phyloP scores from a whole-genome alignment of 2,113 vertebrate genomes.

The Apistogramma diplotaenia region DNA sequence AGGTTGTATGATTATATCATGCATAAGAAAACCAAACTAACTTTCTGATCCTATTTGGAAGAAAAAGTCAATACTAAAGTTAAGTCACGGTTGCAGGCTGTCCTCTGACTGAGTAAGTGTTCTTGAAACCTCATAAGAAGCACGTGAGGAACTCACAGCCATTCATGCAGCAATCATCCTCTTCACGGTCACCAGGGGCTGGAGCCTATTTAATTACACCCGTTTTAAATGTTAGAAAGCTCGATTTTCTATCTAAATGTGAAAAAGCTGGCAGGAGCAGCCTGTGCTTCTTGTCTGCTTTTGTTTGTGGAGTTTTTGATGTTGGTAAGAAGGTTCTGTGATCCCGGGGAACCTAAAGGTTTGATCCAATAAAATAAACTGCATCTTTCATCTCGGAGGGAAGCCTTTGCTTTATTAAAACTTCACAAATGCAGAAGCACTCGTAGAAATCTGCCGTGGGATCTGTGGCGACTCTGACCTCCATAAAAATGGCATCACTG shows the following conservation, averaged over 20 bases:
- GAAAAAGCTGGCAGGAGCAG: neutral
- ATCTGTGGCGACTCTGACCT: neutral
- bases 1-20: neutral
- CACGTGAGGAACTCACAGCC: too few species aligned
- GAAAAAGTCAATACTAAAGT: too few species aligned
- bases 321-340: neutral
- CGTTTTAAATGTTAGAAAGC: neutral
- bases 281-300: neutral
- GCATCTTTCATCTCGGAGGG: neutral
- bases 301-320: neutral
- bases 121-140: too few species aligned
- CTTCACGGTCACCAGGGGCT: too few species aligned
- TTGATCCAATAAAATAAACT: neutral
- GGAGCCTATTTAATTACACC: too few species aligned
- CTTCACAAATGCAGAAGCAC: neutral
- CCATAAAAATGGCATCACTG: rapidly evolving
- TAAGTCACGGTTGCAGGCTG: too few species aligned
- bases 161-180: too few species aligned
- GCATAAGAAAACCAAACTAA: too few species aligned
- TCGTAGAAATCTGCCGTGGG: neutral
- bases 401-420: neutral
- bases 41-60: too few species aligned
- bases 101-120: too few species aligned
- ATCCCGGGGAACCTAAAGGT: neutral
- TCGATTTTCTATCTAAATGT: neutral